Evolutionary conservation across 2,888 invertebrate species (phyloP).

Genomic region (Hypsopygia costalis): DNA sequence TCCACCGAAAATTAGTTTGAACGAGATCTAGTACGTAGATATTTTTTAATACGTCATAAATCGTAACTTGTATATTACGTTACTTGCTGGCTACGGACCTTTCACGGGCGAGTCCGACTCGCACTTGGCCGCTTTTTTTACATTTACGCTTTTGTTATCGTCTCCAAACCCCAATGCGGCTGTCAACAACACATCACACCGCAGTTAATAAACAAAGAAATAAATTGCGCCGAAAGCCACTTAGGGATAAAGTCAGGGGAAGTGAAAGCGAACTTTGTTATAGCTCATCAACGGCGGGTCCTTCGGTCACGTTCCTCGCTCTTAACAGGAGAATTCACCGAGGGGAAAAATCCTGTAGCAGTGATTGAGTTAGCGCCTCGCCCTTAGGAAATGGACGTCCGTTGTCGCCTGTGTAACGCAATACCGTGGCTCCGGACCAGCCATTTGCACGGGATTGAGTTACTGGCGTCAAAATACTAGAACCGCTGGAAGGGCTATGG

Average conservation of each 20-base stretch:
- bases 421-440: constrained; percentile 46
- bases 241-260: constrained; percentile 22
- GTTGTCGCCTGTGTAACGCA: constrained; percentile 62
- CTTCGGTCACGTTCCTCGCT: constrained; percentile 33
- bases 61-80: too few species aligned
- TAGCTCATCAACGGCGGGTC: constrained; percentile 31
- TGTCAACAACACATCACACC: too few species aligned
- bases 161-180: too few species aligned
- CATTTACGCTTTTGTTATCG: too few species aligned
- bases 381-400: constrained; percentile 55
- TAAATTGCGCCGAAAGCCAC: background rate
- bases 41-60: too few species aligned
- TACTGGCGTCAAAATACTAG: constrained; percentile 26
- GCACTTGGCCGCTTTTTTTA: too few species aligned
- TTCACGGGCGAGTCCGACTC: too few species aligned
- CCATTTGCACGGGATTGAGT: constrained; percentile 60
- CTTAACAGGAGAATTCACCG: constrained; percentile 26
- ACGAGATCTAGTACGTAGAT: too few species aligned
- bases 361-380: constrained; percentile 69
- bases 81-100: too few species aligned
- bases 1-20: too few species aligned
- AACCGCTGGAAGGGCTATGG: constrained; percentile 3
- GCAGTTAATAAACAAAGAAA: background rate
- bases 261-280: constrained; percentile 41
- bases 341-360: constrained; percentile 55